These are phyloP conservation scores for Zosterops hypoxanthus DNA, from an alignment of 2,113 vertebrate genomes.

Conservation along the genomic window DNA sequence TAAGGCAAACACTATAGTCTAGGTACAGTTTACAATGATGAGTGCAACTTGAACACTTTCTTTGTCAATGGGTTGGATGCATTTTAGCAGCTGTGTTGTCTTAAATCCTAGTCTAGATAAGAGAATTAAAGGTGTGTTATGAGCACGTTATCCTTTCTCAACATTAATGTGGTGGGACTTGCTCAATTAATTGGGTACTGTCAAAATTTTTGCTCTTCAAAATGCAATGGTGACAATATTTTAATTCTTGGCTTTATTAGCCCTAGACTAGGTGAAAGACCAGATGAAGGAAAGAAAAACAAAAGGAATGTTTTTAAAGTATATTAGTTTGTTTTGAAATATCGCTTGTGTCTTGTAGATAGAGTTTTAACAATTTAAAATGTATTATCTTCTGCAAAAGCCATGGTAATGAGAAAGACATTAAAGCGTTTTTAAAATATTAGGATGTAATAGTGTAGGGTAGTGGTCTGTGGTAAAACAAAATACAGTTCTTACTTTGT, in stretches of 20 bases:
- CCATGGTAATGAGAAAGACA: neutral
- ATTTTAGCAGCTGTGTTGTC: slow-evolving; percentile 40
- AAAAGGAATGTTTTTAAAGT: neutral
- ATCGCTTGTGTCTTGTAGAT: accelerated
- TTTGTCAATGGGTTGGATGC: neutral
- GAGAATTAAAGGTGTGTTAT: slow-evolving; percentile 54
- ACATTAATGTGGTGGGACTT: neutral
- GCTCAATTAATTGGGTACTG: neutral
- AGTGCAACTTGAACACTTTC: neutral
- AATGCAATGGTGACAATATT: neutral
- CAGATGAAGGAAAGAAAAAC: neutral
- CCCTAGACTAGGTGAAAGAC: neutral
- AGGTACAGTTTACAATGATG: neutral
- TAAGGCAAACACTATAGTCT: neutral
- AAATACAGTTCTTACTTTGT: neutral
- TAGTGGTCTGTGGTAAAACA: neutral
- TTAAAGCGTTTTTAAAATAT: neutral
- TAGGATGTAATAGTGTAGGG: neutral
- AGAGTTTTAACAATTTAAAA: neutral
- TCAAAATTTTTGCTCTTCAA: neutral
- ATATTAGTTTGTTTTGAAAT: neutral
- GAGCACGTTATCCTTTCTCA: neutral
- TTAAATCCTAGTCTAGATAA: slow-evolving; percentile 62
- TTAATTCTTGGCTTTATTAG: neutral
- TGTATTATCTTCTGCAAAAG: neutral